Percentiles rank a stretch among this genome's conserved stretches.
These are phyloP conservation scores for Scaptodrosophila lebanonensis DNA, from an alignment of 1,140 invertebrate genomes.

Conservation along the genomic window DNA sequence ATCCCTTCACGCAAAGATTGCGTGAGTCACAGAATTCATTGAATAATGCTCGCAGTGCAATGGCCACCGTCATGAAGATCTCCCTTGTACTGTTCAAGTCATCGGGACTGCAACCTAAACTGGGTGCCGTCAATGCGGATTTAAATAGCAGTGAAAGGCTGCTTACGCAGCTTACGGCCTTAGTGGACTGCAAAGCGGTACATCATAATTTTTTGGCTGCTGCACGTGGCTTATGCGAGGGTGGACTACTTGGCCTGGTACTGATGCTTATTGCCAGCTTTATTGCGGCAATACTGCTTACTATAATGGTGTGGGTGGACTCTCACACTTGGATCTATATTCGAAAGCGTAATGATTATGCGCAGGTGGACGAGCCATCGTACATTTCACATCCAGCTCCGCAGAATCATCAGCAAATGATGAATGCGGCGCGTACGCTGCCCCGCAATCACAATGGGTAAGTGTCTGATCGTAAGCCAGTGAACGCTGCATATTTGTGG, in stretches of 20 bases:
- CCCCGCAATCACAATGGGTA: constrained; percentile 77
- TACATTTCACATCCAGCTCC: constrained; percentile 75
- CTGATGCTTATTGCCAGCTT: constrained; percentile 91
- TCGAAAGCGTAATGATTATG: constrained; percentile 81
- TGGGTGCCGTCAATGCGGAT: constrained; percentile 85
- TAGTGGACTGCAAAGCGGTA: constrained; percentile 88
- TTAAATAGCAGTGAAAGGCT: constrained; percentile 83
- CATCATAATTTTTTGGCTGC: constrained; percentile 88
- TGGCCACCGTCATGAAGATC: constrained; percentile 74
- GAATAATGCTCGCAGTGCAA: constrained; percentile 81
- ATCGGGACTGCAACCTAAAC: constrained; percentile 81
- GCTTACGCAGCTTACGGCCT: constrained; percentile 81
- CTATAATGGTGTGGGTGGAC: constrained; percentile 93
- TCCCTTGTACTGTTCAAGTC: constrained; percentile 75
- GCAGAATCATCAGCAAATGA: constrained; percentile 77
- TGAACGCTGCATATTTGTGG: constrained; percentile 5
- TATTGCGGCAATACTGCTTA: constrained; percentile 90
- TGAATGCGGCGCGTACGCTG: constrained; percentile 73
- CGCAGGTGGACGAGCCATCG: constrained; percentile 75
- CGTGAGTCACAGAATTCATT: constrained; percentile 86
- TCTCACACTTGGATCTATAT: constrained; percentile 98
- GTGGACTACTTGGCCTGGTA: constrained; percentile 87
- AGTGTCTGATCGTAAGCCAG: constrained; percentile 43
- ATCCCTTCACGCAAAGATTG: constrained; percentile 87
- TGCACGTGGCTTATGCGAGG: constrained; percentile 87